Percentiles rank a stretch among this genome's conserved stretches.
Evolutionary conservation across 2,797 vertebrate genomes (phyloP).

Genomic region (Lagodon rhomboides): DNA sequence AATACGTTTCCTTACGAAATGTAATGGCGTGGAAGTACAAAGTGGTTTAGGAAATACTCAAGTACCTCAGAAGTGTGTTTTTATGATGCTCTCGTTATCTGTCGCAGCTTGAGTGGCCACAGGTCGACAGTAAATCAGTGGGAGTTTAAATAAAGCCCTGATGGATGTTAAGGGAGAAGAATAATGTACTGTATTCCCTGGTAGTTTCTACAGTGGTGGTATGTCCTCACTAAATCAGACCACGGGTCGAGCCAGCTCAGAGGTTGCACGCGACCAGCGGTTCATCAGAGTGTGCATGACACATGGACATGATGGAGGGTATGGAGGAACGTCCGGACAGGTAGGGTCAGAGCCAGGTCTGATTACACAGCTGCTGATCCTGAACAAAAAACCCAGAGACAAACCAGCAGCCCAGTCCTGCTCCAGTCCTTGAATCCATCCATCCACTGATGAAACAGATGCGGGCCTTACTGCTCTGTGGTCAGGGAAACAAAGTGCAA

Average conservation of each 20-base stretch:
- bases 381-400: conserved; percentile 56
- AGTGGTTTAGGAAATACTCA: neutral
- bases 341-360: conserved; percentile 77
- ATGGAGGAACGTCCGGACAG: conserved; percentile 75
- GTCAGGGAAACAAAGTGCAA: conserved; percentile 14
- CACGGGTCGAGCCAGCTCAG: conserved; percentile 50
- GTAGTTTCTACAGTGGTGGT: conserved; percentile 37
- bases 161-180: conserved; percentile 53
- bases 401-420: conserved; percentile 55
- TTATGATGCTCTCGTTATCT: conserved; percentile 38
- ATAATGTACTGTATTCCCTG: conserved; percentile 43
- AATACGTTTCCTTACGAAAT: neutral
- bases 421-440: conserved; percentile 46
- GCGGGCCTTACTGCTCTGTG: conserved; percentile 1
- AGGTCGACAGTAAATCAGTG: conserved; percentile 57
- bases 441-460: conserved; percentile 47
- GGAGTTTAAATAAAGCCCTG: conserved; percentile 64
- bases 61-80: conserved; percentile 11
- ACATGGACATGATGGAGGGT: conserved; percentile 70
- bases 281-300: conserved; percentile 74
- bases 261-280: conserved; percentile 63
- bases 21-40: neutral
- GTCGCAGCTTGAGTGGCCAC: conserved; percentile 33
- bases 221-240: conserved; percentile 72
- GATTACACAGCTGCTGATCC: conserved; percentile 83